A percentile compares a stretch with the other conserved stretches of the same genome.
These are phyloP conservation scores for Pangasius sanitwongsei DNA, from an alignment of 2,797 vertebrate genomes.

Conservation along the genomic window DNA sequence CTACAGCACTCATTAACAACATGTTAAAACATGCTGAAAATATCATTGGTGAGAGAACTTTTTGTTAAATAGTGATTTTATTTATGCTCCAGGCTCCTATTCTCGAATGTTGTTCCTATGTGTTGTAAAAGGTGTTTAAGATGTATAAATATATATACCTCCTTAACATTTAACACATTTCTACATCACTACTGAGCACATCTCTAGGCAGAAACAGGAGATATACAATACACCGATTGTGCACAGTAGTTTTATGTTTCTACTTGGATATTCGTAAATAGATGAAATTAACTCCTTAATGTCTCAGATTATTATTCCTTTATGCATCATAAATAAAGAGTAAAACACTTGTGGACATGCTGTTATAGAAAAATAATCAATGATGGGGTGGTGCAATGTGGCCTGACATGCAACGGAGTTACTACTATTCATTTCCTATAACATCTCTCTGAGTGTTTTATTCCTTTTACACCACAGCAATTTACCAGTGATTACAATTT, in stretches of 20 bases:
- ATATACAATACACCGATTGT: neutral
- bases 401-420: neutral
- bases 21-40: slow-evolving; percentile 56
- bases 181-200: neutral
- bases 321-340: neutral
- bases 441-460: neutral
- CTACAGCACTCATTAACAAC: slow-evolving; percentile 58
- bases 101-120: neutral
- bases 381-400: neutral
- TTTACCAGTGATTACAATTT: neutral
- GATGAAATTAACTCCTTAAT: neutral
- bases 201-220: neutral
- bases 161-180: neutral
- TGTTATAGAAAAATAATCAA: neutral
- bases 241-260: neutral
- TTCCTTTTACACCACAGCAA: neutral
- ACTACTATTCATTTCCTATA: neutral
- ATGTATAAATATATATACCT: neutral
- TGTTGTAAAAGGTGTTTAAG: neutral
- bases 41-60: slow-evolving; percentile 40
- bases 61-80: slow-evolving; percentile 24
- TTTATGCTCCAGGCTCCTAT: neutral
- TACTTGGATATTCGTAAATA: neutral
- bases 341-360: neutral
- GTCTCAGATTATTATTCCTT: neutral